Percentiles rank a stretch among this genome's conserved stretches.
Conservation (phyloP, 2,113 vertebrate species). For the Ciconia stormi region DNA sequence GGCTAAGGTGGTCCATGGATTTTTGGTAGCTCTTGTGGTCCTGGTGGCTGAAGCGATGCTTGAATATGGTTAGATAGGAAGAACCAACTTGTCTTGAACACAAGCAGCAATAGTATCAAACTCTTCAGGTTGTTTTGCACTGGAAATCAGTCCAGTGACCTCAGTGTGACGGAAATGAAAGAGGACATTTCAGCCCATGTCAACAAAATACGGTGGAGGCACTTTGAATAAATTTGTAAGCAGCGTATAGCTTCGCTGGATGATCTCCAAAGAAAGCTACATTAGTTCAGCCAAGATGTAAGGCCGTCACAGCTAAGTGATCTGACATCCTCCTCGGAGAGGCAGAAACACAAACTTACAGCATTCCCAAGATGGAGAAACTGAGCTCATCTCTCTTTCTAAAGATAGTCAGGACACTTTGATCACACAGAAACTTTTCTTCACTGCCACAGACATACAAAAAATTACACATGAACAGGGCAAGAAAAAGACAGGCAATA, state of each 20-base stretch:
- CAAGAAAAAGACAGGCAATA: neutral
- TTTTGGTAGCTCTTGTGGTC: neutral
- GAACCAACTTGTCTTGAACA: neutral
- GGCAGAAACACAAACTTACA: neutral
- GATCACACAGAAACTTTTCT: neutral
- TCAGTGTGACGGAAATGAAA: neutral
- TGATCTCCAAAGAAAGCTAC: slow-evolving; percentile 6
- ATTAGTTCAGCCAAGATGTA: neutral
- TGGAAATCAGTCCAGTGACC: neutral
- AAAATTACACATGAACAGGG: neutral
- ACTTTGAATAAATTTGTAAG: slow-evolving; percentile 17
- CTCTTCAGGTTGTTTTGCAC: neutral
- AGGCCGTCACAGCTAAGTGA: neutral
- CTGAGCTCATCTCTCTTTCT: neutral
- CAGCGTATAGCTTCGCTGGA: neutral
- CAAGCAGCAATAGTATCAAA: neutral
- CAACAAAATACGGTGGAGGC: neutral
- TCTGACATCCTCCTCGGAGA: neutral
- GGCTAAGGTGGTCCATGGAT: neutral
- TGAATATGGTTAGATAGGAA: neutral
- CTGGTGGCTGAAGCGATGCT: neutral
- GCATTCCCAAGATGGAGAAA: neutral
- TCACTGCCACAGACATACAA: neutral
- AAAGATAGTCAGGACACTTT: neutral
- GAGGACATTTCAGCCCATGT: neutral